Evolutionary conservation across 1,140 invertebrate species (phyloP).

Genomic region (Dinoponera quadriceps): DNA sequence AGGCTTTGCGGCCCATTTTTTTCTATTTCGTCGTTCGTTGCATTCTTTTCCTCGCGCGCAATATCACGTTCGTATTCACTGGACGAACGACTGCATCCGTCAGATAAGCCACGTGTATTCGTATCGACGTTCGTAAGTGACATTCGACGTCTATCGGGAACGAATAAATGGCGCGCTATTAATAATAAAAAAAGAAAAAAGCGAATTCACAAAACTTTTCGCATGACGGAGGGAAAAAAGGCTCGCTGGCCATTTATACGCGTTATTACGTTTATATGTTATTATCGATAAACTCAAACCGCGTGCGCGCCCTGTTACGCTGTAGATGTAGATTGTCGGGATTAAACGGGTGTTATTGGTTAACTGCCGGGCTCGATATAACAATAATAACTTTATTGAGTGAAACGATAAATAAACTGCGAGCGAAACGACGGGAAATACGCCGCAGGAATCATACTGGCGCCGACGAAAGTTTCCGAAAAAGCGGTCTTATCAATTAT

Average conservation of each 20-base stretch:
- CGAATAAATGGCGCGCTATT: slow-evolving; percentile 42
- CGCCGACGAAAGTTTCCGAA: neutral
- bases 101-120: slow-evolving; percentile 50
- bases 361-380: too few species aligned
- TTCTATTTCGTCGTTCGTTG: slow-evolving; percentile 50
- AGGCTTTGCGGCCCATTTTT: slow-evolving; percentile 7
- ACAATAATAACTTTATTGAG: too few species aligned
- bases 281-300: too few species aligned
- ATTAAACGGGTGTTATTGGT: too few species aligned
- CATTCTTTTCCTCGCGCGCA: slow-evolving; percentile 39
- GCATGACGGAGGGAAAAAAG: neutral
- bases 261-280: too few species aligned
- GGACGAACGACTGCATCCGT: slow-evolving; percentile 43
- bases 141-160: slow-evolving; percentile 39
- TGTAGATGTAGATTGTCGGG: too few species aligned
- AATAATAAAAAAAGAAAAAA: slow-evolving; percentile 45
- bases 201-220: neutral
- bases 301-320: too few species aligned
- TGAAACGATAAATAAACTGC: neutral
- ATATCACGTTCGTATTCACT: slow-evolving; percentile 48
- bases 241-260: neutral
- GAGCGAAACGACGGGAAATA: neutral
- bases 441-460: neutral
- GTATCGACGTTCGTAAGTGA: slow-evolving; percentile 55
- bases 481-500: too few species aligned